Base-by-base conservation (phyloP, 2,888 invertebrate genomes). In the Pinctada fucata region DNA sequence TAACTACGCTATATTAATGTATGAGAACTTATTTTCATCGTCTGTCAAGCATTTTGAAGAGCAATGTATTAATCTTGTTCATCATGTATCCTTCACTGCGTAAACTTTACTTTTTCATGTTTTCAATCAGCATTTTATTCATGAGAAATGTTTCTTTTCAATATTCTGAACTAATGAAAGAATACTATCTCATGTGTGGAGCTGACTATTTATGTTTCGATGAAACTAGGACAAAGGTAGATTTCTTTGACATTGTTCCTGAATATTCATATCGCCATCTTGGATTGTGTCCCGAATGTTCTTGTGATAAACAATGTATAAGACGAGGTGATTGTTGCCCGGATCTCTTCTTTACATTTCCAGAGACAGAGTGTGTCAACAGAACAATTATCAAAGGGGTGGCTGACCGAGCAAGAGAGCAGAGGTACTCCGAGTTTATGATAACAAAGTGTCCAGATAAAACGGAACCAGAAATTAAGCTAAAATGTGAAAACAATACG, bases 111-210 rank as follows among this genome's bases (percentile, higher is more conserved):
- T 31, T 31, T 31, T 31, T 31, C 31, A 31, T 31, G 31, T 31
- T 31, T 31, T 31, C 31, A 31, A 31, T 31, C 31, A 31, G 31
- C 31, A 31, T 31, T 31, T 31, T 31, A 31, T 31, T 31, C 31
- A 31, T 31, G 31, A 31, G 31, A 31, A 31, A 31, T 31, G 31
- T 31, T 31, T 31, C 31, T 31, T 31, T 31, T 31, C 31, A 31
- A 31, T 31, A 31, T 31, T 31, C 31, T 31, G 31, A 31, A 13
- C 13, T 68, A 6, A 68, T 68, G 8, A 45, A 31, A 31, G 31
- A 68, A 45, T 68, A 68, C 13, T 68, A 45, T 13, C 48, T 68
- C 13, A 13, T 68, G 8, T 68, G 68, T 68, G 68, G 68, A 31
- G 45, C 68, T 8, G 68, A 68, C 13, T 68, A 68, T 47, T 8